A percentile compares a stretch with the other conserved stretches of the same genome.
phyloP scores from a whole-genome alignment of 1,140 invertebrate genomes.

The Cotesia vestalis region DNA sequence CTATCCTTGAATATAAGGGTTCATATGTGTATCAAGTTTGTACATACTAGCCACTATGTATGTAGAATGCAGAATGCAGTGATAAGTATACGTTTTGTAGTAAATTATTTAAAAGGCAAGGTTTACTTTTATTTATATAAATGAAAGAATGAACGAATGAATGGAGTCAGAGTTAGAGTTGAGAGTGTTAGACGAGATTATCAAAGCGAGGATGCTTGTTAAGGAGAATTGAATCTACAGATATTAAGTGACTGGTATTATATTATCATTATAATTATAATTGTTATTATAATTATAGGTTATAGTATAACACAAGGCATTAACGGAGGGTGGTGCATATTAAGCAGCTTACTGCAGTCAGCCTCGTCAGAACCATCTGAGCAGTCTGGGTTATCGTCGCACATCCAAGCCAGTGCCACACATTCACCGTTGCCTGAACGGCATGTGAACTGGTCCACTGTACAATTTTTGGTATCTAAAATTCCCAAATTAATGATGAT shows the following conservation, averaged over 20 bases:
- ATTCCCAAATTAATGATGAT: conserved; percentile 36
- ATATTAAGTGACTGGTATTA: not conserved
- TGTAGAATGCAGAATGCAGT: too few relatives aligned
- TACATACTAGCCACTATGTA: too few relatives aligned
- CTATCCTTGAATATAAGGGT: too few relatives aligned
- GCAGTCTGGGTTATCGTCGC: conserved; percentile 88
- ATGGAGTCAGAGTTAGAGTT: too few relatives aligned
- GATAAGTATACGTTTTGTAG: too few relatives aligned
- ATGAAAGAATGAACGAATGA: too few relatives aligned
- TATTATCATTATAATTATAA: not conserved
- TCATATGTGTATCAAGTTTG: too few relatives aligned
- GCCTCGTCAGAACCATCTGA: conserved; percentile 88
- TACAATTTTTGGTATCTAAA: conserved; percentile 81
- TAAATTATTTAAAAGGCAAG: too few relatives aligned
- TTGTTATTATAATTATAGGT: not conserved
- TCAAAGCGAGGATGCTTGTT: conserved; percentile 4
- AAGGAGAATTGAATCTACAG: conserved; percentile 6
- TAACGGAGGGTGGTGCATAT: conserved; percentile 41
- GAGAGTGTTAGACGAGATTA: not conserved
- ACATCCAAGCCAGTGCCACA: conserved; percentile 90
- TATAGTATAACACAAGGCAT: conserved; percentile 29
- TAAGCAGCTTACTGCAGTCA: conserved; percentile 83
- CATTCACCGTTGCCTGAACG: conserved; percentile 81
- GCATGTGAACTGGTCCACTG: conserved; percentile 87
- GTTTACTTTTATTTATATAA: too few relatives aligned